These are phyloP conservation scores for Craniophora ligustri DNA, from an alignment of 2,888 invertebrate genomes.

Conservation along the genomic window DNA sequence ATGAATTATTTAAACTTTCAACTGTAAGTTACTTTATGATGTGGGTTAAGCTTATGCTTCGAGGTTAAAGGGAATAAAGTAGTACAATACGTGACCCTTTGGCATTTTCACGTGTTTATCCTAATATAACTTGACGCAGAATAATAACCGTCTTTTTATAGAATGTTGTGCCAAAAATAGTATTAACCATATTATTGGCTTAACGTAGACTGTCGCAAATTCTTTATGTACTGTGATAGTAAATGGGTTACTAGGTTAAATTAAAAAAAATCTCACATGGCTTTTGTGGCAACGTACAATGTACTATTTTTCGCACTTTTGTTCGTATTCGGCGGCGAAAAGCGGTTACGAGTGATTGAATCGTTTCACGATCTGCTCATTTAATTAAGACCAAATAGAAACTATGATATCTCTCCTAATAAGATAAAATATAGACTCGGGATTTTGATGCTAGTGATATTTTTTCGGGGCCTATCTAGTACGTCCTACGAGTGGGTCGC, in stretches of 20 bases:
- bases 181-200: conserved; percentile 43
- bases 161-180: conserved; percentile 36
- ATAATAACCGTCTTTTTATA: conserved; percentile 17
- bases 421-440: too few species aligned
- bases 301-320: too few species aligned
- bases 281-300: too few species aligned
- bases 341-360: background rate
- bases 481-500: too few species aligned
- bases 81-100: conserved; percentile 32
- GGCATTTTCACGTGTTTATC: conserved; percentile 23
- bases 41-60: conserved; percentile 43
- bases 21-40: conserved; percentile 58
- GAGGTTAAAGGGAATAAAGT: conserved; percentile 25
- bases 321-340: too few species aligned
- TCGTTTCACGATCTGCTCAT: background rate
- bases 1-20: conserved; percentile 58
- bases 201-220: conserved; percentile 25
- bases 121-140: conserved; percentile 20
- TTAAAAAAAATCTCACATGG: too few species aligned
- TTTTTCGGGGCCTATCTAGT: too few species aligned
- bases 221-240: conserved; percentile 18
- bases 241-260: conserved; percentile 36
- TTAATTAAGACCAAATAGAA: background rate
- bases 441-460: too few species aligned
- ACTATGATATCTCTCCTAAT: too few species aligned